A percentile compares a stretch with the other conserved stretches of the same genome.
Conservation (phyloP, 2,888 invertebrate species). For the Hedychridium roseum region DNA sequence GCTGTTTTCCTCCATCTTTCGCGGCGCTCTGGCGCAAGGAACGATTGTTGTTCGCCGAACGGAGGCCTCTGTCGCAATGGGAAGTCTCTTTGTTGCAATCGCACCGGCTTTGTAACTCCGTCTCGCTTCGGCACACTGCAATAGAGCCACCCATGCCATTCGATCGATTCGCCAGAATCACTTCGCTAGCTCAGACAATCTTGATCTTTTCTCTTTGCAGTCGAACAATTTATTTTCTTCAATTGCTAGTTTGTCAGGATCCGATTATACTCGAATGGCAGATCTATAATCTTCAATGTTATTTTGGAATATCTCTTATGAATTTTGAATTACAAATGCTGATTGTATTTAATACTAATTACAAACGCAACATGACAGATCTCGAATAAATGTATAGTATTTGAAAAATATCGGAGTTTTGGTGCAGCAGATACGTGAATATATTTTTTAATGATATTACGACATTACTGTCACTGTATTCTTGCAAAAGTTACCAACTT, state of each 20-base stretch:
- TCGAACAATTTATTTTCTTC: neutral
- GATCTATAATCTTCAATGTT: neutral
- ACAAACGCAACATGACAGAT: no score
- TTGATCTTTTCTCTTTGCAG: neutral
- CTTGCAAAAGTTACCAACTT: no score
- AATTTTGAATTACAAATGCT: no score
- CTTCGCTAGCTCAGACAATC: neutral
- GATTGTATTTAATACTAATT: no score
- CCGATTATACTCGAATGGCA: neutral
- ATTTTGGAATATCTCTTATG: no score
- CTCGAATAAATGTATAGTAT: no score
- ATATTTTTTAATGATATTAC: no score
- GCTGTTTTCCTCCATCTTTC: no score
- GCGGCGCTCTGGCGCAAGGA: slow-evolving; percentile 53
- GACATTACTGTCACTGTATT: no score
- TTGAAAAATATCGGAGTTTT: no score
- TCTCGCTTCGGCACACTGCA: slow-evolving; percentile 54
- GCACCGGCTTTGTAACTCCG: slow-evolving; percentile 41
- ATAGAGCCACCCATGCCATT: slow-evolving; percentile 31
- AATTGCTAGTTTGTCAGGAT: neutral
- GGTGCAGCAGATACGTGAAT: no score
- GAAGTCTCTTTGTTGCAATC: slow-evolving; percentile 60
- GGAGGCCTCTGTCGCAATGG: slow-evolving; percentile 61
- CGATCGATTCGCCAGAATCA: slow-evolving; percentile 33
- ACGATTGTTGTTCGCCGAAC: slow-evolving; percentile 59